Percentiles rank a stretch among this genome's conserved stretches.
These are phyloP conservation scores for Patiria miniata DNA, from an alignment of 35 echinoderm and acorn worm species.

Conservation along the genomic window DNA sequence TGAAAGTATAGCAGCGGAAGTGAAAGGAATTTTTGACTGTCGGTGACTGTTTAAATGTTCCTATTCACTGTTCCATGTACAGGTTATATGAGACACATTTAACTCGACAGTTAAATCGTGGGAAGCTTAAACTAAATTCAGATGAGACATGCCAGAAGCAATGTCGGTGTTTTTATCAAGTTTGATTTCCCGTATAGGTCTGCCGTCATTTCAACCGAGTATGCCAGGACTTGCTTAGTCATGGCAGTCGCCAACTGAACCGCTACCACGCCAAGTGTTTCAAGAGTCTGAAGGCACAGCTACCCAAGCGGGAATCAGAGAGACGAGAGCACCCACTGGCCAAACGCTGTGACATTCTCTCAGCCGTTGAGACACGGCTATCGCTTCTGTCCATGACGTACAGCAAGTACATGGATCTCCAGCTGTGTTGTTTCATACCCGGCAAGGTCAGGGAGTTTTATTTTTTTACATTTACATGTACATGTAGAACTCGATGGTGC, in stretches of 20 bases:
- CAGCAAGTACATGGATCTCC: constrained; percentile 87
- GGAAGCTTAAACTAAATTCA: too few relatives aligned
- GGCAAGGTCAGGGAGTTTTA: constrained; percentile 76
- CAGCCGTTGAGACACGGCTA: constrained; percentile 95
- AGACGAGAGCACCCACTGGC: constrained; percentile 83
- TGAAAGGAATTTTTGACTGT: too few relatives aligned
- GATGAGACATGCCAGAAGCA: too few relatives aligned
- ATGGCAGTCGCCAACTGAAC: constrained; percentile 72
- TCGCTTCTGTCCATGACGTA: constrained; percentile 96
- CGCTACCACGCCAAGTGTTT: constrained; percentile 75
- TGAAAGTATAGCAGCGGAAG: too few relatives aligned
- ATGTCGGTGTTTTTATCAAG: too few relatives aligned
- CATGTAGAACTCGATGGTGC: too few relatives aligned
- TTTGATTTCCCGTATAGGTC: constrained; percentile 45
- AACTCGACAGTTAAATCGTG: too few relatives aligned
- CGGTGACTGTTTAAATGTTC: too few relatives aligned
- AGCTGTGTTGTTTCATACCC: constrained; percentile 96
- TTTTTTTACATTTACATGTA: too few relatives aligned
- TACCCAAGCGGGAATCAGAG: constrained; percentile 90
- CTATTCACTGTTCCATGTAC: too few relatives aligned
- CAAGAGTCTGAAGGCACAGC: constrained; percentile 79
- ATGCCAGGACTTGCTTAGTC: constrained; percentile 83
- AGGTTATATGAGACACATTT: too few relatives aligned
- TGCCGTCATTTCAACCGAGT: constrained; percentile 77
- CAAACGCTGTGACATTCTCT: constrained; percentile 91